These are phyloP conservation scores for Todus mexicanus DNA, from an alignment of 2,797 vertebrate species.

Conservation along the genomic window DNA sequence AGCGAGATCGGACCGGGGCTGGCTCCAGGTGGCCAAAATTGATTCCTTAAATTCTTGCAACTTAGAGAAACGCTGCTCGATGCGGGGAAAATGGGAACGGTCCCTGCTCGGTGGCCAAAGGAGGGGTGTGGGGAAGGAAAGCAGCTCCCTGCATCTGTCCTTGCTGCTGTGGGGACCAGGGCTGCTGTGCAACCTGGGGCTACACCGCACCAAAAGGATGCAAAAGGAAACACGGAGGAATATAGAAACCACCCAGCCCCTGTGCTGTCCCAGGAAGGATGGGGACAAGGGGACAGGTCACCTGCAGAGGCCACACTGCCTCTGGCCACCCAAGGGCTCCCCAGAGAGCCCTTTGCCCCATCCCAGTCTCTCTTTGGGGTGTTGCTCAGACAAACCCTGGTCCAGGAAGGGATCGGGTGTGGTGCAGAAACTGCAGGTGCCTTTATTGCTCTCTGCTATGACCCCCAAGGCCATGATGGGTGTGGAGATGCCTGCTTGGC, in stretches of 20 bases:
- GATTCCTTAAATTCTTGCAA: background rate
- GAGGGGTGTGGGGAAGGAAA: background rate
- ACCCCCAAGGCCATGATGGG: rapidly evolving
- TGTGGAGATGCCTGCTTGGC: background rate
- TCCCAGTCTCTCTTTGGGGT: background rate
- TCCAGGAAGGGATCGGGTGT: rapidly evolving
- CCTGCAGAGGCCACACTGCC: background rate
- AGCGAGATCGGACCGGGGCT: rapidly evolving
- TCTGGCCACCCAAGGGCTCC: background rate
- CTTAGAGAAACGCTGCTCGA: background rate
- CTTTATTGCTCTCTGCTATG: background rate
- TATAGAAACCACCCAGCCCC: no score
- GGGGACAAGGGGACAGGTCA: background rate
- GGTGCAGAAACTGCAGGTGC: background rate
- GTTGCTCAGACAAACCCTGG: background rate
- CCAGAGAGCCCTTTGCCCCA: background rate
- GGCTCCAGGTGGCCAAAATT: rapidly evolving
- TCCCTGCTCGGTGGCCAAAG: background rate
- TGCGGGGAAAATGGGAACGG: background rate
- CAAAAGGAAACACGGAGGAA: background rate
- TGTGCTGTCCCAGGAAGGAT: background rate
- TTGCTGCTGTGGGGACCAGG: rapidly evolving
- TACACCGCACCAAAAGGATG: background rate
- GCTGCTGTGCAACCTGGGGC: background rate
- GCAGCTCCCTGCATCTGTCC: background rate